These are phyloP conservation scores for Bombus soroeensis DNA, from an alignment of 1,140 invertebrate genomes.

Conservation along the genomic window DNA sequence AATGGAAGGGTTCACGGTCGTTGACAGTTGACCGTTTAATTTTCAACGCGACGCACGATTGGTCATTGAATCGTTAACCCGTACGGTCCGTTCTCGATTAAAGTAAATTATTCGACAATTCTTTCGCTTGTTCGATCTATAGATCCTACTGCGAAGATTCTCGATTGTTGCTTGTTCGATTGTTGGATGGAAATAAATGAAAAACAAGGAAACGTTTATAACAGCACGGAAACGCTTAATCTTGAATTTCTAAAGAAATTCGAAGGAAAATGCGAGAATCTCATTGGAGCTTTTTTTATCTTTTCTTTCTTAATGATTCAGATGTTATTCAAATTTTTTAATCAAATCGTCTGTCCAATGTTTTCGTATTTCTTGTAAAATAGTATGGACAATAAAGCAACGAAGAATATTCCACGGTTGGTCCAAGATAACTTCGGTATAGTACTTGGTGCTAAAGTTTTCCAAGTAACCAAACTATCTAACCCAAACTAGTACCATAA, in stretches of 20 bases:
- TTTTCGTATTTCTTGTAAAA: neutral
- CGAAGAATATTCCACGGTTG: neutral
- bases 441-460: neutral
- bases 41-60: conserved; percentile 24
- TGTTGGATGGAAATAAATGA: neutral
- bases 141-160: neutral
- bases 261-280: neutral
- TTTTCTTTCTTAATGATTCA: too few relatives aligned
- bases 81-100: conserved; percentile 33
- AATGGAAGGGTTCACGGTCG: conserved; percentile 45
- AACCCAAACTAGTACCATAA: neutral
- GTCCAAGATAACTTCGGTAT: neutral
- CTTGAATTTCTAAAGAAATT: too few relatives aligned
- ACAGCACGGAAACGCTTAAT: too few relatives aligned
- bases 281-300: accelerated
- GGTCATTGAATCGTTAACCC: conserved; percentile 31
- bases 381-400: neutral
- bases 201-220: neutral
- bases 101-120: conserved; percentile 4
- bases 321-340: neutral
- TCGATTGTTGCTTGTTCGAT: neutral
- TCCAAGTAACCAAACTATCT: neutral
- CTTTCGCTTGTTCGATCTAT: neutral
- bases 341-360: too few relatives aligned
- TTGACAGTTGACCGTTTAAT: conserved; percentile 30